Evolutionary conservation across 1,140 invertebrate species (phyloP).

Genomic region (Limonius californicus): DNA sequence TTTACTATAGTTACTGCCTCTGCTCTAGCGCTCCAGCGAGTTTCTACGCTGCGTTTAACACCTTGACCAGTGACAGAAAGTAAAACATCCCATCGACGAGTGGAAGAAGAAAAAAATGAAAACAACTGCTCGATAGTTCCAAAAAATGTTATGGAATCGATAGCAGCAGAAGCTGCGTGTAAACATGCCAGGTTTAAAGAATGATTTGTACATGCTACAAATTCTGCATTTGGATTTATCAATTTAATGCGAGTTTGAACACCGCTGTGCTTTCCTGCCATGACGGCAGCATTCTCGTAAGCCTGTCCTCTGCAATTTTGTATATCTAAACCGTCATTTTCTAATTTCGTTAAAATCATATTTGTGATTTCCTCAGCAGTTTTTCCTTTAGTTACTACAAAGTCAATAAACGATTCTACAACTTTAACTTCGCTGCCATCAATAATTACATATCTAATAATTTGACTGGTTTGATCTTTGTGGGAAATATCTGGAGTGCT

Average conservation of each 20-base stretch:
- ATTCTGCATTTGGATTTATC: slow-evolving; percentile 26
- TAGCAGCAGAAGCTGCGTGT: background rate
- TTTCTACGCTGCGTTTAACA: slow-evolving; percentile 6
- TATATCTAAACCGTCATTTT: no score
- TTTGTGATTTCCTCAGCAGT: slow-evolving; percentile 23
- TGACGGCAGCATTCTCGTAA: slow-evolving; percentile 45
- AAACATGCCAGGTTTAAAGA: slow-evolving; percentile 40
- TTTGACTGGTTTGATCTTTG: slow-evolving; percentile 26
- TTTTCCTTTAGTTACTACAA: slow-evolving; percentile 26
- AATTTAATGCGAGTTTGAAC: slow-evolving; percentile 40
- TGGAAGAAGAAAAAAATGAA: slow-evolving; percentile 20
- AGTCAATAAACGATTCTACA: slow-evolving; percentile 19
- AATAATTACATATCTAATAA: slow-evolving; percentile 27
- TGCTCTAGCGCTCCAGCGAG: slow-evolving; percentile 9
- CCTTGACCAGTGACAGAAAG: slow-evolving; percentile 8
- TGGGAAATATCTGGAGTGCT: slow-evolving; percentile 26
- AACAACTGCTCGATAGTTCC: slow-evolving; percentile 16
- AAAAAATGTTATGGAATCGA: slow-evolving; percentile 18
- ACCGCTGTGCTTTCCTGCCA: slow-evolving; percentile 42
- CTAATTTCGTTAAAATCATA: slow-evolving; percentile 26
- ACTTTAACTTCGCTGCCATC: slow-evolving; percentile 9
- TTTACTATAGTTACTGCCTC: background rate
- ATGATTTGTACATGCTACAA: slow-evolving; percentile 38
- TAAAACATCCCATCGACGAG: slow-evolving; percentile 15
- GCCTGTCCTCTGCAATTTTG: slow-evolving; percentile 34